phyloP scores from a whole-genome alignment of 2,797 vertebrate genomes.

The Danionella dracula region DNA sequence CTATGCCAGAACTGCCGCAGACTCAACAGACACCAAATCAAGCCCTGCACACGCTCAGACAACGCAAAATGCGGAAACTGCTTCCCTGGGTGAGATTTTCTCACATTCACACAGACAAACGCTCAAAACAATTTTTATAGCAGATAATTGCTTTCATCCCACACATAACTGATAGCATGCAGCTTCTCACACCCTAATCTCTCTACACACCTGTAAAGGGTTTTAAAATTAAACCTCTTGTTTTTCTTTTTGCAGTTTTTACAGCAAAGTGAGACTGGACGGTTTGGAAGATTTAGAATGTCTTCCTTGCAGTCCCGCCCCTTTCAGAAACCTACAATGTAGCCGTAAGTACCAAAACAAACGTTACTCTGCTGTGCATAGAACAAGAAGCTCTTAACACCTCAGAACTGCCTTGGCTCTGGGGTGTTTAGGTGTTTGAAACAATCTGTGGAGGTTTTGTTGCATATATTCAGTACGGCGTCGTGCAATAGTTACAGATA shows the following conservation, averaged over 20 bases:
- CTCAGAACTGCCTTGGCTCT: too few species aligned
- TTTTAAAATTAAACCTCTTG: background rate
- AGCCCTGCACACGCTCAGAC: conserved; percentile 60
- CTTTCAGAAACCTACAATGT: conserved; percentile 65
- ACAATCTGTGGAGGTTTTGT: too few species aligned
- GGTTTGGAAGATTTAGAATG: conserved; percentile 74
- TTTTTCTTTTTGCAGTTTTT: conserved; percentile 60
- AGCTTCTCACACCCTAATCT: background rate
- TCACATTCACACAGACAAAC: background rate
- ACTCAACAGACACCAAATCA: conserved; percentile 67
- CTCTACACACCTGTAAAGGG: background rate
- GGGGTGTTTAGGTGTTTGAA: too few species aligned
- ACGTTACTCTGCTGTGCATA: background rate
- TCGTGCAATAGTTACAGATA: too few species aligned
- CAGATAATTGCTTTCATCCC: background rate
- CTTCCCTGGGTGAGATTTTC: conserved; percentile 63
- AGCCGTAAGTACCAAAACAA: conserved; percentile 33
- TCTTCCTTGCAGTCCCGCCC: conserved; percentile 68
- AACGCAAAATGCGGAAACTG: conserved; percentile 71
- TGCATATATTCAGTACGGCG: too few species aligned
- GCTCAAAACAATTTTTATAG: background rate
- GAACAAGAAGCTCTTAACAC: too few species aligned
- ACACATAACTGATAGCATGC: background rate
- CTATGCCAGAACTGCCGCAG: conserved; percentile 69
- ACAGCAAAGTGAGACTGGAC: conserved; percentile 72